Percentiles rank a stretch among this genome's conserved stretches.
These are phyloP conservation scores for Cepaea hortensis DNA, from an alignment of 2,888 invertebrate species.

Conservation along the genomic window DNA sequence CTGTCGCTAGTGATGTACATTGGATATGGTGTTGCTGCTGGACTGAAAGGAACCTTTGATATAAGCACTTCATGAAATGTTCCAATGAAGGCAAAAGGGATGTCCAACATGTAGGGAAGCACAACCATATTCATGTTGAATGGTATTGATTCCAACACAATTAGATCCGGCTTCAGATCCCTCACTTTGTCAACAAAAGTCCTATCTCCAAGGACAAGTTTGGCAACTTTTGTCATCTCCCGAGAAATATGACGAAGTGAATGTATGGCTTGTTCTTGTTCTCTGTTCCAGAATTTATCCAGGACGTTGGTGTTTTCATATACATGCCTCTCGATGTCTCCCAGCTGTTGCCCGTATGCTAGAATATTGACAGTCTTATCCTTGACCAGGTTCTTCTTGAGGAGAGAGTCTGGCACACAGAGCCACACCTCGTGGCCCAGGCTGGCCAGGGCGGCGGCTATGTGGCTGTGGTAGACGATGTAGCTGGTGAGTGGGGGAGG, in stretches of 20 bases:
- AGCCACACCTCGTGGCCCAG: neutral
- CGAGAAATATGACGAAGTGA: too few relatives aligned
- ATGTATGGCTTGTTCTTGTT: too few relatives aligned
- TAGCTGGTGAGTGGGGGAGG: slow-evolving; percentile 38
- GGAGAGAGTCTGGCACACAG: slow-evolving; percentile 3
- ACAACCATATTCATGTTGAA: neutral
- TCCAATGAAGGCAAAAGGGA: neutral
- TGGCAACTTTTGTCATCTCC: neutral
- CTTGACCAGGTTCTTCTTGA: neutral
- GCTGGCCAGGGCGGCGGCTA: slow-evolving; percentile 31
- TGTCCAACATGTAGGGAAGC: too few relatives aligned
- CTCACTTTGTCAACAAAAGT: slow-evolving; percentile 33
- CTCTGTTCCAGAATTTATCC: neutral
- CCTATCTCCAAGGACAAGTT: neutral
- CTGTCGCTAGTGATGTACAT: too few relatives aligned
- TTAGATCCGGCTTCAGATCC: slow-evolving; percentile 44
- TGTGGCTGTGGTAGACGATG: slow-evolving; percentile 40
- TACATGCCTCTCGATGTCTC: neutral
- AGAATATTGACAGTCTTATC: slow-evolving; percentile 1
- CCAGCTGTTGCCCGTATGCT: slow-evolving; percentile 17
- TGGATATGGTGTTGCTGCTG: too few relatives aligned
- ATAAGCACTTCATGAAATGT: too few relatives aligned
- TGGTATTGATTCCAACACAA: slow-evolving; percentile 47
- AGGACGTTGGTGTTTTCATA: neutral
- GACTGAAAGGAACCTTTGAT: too few relatives aligned